phyloP scores from a whole-genome alignment of 1,140 invertebrate species.

The Centruroides vittatus region DNA sequence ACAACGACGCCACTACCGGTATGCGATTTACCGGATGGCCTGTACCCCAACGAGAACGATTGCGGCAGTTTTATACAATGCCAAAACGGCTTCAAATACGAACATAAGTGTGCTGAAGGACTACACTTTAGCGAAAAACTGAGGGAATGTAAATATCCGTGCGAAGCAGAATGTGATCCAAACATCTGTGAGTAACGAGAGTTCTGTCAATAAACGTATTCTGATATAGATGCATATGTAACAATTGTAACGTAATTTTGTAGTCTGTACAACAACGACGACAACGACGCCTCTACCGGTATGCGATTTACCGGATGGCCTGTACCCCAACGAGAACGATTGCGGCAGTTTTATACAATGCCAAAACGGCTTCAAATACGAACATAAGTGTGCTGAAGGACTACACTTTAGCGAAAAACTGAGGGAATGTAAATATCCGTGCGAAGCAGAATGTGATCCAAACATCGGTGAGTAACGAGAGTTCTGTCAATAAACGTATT shows the following conservation, averaged over 20 bases:
- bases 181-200: too few species aligned
- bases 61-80: background rate
- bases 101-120: conserved; percentile 30
- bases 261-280: background rate
- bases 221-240: too few species aligned
- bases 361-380: background rate
- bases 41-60: background rate
- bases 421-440: conserved; percentile 36
- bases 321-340: background rate
- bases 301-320: background rate
- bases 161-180: background rate
- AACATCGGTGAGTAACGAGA: too few species aligned
- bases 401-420: conserved; percentile 37
- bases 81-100: background rate
- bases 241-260: too few species aligned
- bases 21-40: background rate
- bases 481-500: too few species aligned
- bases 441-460: background rate
- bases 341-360: background rate
- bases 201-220: too few species aligned
- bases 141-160: conserved; percentile 36
- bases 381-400: conserved; percentile 30
- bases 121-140: conserved; percentile 37
- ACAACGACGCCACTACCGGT: background rate
- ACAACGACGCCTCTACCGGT: background rate